Percentiles rank a stretch among this genome's conserved stretches.
These are phyloP conservation scores for Cairina moschata DNA, from an alignment of 2,113 vertebrate genomes.

Conservation along the genomic window DNA sequence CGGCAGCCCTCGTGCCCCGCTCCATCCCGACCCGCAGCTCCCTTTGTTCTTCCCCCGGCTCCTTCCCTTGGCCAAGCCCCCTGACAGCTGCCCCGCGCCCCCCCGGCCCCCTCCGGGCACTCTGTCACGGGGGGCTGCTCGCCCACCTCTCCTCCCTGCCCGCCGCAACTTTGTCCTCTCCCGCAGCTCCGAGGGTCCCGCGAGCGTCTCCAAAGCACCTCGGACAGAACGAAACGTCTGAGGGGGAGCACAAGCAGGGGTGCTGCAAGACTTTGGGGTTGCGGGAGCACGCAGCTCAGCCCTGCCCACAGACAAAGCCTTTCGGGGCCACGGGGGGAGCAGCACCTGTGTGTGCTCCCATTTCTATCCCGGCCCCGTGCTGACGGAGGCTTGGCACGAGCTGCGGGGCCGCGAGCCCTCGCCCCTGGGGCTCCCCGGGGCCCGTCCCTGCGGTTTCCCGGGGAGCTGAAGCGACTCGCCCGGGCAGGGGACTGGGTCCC, in stretches of 20 bases:
- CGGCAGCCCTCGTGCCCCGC: background rate
- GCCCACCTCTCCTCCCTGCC: rapidly evolving
- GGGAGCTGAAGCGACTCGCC: background rate
- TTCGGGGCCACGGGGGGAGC: background rate
- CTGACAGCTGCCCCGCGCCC: conserved; percentile 37
- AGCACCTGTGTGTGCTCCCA: background rate
- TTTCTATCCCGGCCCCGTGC: background rate
- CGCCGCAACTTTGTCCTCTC: conserved; percentile 15
- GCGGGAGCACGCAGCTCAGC: background rate
- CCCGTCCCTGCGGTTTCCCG: background rate
- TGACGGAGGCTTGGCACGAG: background rate
- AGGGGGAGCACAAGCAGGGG: rapidly evolving
- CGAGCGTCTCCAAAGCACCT: background rate
- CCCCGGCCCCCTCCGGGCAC: rapidly evolving
- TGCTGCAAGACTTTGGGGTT: background rate
- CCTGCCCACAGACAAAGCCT: background rate
- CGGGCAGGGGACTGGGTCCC: no score
- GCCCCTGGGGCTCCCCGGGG: background rate
- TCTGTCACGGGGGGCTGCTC: background rate
- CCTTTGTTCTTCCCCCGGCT: conserved; percentile 56
- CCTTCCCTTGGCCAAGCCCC: background rate
- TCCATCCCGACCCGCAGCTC: conserved; percentile 14
- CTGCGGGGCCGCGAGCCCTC: background rate
- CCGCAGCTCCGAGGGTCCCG: rapidly evolving
- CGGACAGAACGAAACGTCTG: background rate